Conservation (phyloP, 2,113 vertebrate genomes). For the Phalacrocorax brasilianus region DNA sequence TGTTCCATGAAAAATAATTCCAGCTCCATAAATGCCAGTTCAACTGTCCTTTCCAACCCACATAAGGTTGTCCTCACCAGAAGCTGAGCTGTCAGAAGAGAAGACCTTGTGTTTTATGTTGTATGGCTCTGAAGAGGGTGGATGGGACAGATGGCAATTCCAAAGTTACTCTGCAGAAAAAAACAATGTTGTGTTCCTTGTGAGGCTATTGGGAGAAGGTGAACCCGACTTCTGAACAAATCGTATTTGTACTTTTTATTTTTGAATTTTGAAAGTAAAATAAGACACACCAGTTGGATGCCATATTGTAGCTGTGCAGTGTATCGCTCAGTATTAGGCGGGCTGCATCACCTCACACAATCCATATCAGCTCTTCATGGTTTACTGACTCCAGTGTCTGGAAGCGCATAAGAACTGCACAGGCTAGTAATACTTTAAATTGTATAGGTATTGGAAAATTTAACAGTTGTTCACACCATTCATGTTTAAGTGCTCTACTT, state of each 20-base stretch:
- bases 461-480: background rate
- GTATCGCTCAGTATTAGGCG: background rate
- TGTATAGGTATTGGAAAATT: background rate
- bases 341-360: background rate
- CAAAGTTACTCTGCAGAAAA: background rate
- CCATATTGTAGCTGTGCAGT: background rate
- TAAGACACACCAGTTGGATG: background rate
- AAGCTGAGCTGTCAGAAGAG: background rate
- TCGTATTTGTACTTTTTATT: background rate
- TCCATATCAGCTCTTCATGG: background rate
- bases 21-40: background rate
- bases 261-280: background rate
- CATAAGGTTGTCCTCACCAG: background rate
- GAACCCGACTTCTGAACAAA: background rate
- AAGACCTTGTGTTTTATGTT: background rate
- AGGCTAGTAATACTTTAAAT: background rate
- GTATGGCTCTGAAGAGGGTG: background rate
- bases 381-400: background rate
- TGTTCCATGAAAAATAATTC: background rate
- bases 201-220: background rate
- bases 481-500: background rate
- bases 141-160: background rate
- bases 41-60: background rate
- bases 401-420: background rate
- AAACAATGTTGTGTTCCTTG: accelerated